Conservation (phyloP, 2,888 invertebrate species). For the Drosophila greeni region DNA sequence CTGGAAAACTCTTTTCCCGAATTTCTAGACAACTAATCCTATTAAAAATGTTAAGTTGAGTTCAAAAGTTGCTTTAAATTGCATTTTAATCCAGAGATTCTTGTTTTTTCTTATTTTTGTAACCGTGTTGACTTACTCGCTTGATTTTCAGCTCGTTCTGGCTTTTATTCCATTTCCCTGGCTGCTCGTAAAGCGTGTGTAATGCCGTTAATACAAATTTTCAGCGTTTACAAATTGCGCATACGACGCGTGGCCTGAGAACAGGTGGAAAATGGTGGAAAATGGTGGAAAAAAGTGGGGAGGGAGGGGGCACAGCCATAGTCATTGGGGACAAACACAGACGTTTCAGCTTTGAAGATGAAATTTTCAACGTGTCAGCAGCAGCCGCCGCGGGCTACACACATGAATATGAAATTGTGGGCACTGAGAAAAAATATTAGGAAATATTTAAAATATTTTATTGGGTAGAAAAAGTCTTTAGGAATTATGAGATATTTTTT, state of each 20-base stretch:
- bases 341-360: slow-evolving; percentile 55
- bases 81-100: not conserved
- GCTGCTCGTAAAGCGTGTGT: slow-evolving; percentile 66
- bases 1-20: not conserved
- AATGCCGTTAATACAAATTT: slow-evolving; percentile 70
- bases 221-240: slow-evolving; percentile 68
- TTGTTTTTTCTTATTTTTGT: slow-evolving; percentile 4
- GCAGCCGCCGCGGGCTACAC: slow-evolving; percentile 43
- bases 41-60: not conserved
- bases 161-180: slow-evolving; percentile 36
- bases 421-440: not conserved
- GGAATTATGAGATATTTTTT: too few relatives aligned
- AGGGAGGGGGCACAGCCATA: not conserved
- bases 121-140: not conserved
- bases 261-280: not conserved
- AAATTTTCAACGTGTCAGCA: slow-evolving; percentile 68
- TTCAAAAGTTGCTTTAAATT: not conserved
- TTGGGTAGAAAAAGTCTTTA: not conserved
- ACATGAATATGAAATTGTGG: slow-evolving; percentile 8
- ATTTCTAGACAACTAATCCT: not conserved
- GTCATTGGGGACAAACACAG: slow-evolving; percentile 38
- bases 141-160: slow-evolving; percentile 18
- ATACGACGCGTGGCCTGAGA: slow-evolving; percentile 59
- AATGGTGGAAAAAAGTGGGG: slow-evolving; percentile 4
- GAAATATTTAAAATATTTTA: not conserved